Conservation (phyloP, 2,797 vertebrate species). For the Poeciliopsis presidionis region DNA sequence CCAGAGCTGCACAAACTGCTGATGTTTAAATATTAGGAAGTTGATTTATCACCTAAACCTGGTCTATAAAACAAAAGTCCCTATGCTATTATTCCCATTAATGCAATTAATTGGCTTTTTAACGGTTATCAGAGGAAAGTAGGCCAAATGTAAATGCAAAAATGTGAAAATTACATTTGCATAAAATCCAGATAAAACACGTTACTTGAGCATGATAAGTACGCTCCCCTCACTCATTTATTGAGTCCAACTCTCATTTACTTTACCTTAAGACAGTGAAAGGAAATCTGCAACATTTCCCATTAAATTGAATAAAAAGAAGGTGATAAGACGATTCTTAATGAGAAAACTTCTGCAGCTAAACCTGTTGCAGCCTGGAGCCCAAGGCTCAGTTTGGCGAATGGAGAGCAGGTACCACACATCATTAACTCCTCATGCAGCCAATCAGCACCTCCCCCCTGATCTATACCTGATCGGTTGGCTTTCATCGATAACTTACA, state of each 20-base stretch:
- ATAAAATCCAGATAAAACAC: neutral
- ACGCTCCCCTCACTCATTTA: neutral
- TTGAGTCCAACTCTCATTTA: neutral
- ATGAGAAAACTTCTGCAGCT: neutral
- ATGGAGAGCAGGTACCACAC: slow-evolving; percentile 61
- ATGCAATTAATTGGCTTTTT: neutral
- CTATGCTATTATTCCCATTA: neutral
- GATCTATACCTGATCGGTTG: neutral
- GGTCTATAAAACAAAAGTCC: neutral
- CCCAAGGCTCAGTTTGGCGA: slow-evolving; percentile 58
- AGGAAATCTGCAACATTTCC: neutral
- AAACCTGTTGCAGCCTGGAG: slow-evolving; percentile 57
- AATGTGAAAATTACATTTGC: neutral
- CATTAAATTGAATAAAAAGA: neutral
- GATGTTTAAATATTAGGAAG: neutral
- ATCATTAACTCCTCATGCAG: slow-evolving; percentile 3
- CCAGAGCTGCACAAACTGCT: neutral
- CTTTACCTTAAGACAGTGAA: neutral
- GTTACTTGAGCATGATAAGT: neutral
- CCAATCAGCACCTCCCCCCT: neutral
- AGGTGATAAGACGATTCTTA: too few relatives aligned
- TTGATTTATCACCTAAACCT: neutral
- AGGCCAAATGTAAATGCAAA: neutral
- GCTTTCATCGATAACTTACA: slow-evolving; percentile 80
- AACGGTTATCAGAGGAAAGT: neutral